A percentile compares a stretch with the other conserved stretches of the same genome.
These are phyloP conservation scores for Gymnothorax javanicus DNA, from an alignment of 2,797 vertebrate genomes.

Conservation along the genomic window DNA sequence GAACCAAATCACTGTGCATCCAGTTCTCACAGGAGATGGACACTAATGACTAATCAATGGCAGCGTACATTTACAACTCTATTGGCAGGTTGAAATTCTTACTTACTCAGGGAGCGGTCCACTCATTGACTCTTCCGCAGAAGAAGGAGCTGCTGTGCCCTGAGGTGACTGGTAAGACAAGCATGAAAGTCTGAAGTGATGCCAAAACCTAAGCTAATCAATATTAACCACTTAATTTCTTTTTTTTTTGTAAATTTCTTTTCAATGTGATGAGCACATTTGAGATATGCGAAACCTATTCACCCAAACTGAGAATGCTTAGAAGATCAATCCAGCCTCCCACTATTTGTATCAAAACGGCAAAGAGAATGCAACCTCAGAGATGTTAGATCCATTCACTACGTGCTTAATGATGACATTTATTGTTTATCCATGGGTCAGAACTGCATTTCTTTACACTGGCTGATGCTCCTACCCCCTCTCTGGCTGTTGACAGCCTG, in stretches of 20 bases:
- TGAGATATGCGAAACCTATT: slow-evolving; percentile 25
- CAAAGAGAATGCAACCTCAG: slow-evolving; percentile 43
- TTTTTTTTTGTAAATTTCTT: not conserved
- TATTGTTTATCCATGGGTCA: slow-evolving; percentile 40
- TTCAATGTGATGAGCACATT: slow-evolving; percentile 29
- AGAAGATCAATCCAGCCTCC: slow-evolving; percentile 55
- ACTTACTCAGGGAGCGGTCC: slow-evolving; percentile 30
- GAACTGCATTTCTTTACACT: slow-evolving; percentile 28
- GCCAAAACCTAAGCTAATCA: slow-evolving; percentile 36
- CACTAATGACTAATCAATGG: slow-evolving; percentile 50
- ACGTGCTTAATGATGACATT: slow-evolving; percentile 28
- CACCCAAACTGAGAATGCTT: slow-evolving; percentile 37
- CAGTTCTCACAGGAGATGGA: slow-evolving; percentile 31
- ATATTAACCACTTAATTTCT: slow-evolving; percentile 34
- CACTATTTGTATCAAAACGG: slow-evolving; percentile 44
- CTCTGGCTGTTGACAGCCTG: slow-evolving; percentile 36
- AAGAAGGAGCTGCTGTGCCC: slow-evolving; percentile 41
- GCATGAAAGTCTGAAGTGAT: slow-evolving; percentile 36
- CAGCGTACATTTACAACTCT: slow-evolving; percentile 32
- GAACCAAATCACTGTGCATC: slow-evolving; percentile 25
- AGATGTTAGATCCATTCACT: slow-evolving; percentile 36
- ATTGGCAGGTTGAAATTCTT: slow-evolving; percentile 40
- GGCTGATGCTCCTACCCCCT: slow-evolving; percentile 32
- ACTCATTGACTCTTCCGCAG: slow-evolving; percentile 19
- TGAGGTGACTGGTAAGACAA: not conserved